Evolutionary conservation across 2,113 vertebrate genomes (phyloP), one percentile per base, ranked within the genome.

Genomic region (Phycodurus eques): DNA sequence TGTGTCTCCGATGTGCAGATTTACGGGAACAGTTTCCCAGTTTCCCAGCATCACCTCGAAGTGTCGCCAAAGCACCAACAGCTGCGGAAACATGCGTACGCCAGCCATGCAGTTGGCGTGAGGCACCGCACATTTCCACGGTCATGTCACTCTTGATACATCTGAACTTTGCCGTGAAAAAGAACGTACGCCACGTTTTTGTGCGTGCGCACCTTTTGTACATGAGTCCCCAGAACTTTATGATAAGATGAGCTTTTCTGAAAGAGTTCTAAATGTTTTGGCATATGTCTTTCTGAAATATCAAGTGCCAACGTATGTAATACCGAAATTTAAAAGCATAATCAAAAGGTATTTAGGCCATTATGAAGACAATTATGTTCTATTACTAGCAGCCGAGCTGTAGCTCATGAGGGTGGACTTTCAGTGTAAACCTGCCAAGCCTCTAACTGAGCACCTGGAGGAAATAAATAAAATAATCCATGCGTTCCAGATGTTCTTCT

Each of bases 381-480:
- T 91, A 14, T 83, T 93, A 57, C 88, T 90, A 75, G 85, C 77
- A 4, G 91, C 92, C 8, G 92, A 94, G 47, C 73, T 93, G 1
- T 93, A 92, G 88, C 85, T 94, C 3, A 93, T 93, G 91, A 90
- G 88, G 77, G 83, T 71, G 1, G 89, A 94, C 73, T 93, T 92
- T 85, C 93, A 93, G 9, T 93, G 93, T 71, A 90, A 88, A 80
- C 85, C 90, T 11, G 68, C 89, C 0, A 80, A 92, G 56, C 75
- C 84, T 22, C 83, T 93, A 20, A 84, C 92, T 17, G 69, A 68
- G 44, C 71, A 92, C n/a, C 70, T 94, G 44, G 88, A 92, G 69
- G 78, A 88, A 91, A 27, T 27, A 27, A 27, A 27, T 27, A 27
- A 27, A 27, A 27, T 27, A 27, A 1, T 27, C 27, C 27, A 27